phyloP scores from a whole-genome alignment of 92 coral and sea anemone genomes.

The Blastomussa wellsi region DNA sequence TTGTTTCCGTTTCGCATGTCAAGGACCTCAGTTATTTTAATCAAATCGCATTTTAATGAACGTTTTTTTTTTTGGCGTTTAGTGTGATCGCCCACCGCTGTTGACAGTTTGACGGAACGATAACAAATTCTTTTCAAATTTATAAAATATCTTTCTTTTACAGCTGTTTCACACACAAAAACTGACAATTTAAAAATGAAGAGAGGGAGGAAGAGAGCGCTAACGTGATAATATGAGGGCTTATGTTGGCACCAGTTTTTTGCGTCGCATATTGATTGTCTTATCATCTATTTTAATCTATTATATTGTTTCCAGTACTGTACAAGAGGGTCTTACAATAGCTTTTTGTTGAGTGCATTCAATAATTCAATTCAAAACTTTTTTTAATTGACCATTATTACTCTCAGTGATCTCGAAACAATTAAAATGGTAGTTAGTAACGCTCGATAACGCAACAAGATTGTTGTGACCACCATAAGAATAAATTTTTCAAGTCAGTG shows the following conservation, averaged over 20 bases:
- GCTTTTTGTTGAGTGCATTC: neutral
- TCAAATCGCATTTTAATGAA: neutral
- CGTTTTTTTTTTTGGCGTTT: neutral
- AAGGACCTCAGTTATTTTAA: neutral
- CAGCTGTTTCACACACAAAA: neutral
- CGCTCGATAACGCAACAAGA: too few relatives aligned
- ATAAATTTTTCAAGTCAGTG: too few relatives aligned
- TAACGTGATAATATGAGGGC: neutral
- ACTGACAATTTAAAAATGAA: neutral
- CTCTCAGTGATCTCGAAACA: neutral
- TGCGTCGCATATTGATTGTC: too few relatives aligned
- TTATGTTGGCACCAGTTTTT: neutral
- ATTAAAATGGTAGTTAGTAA: too few relatives aligned
- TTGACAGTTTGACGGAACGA: conserved; percentile 14
- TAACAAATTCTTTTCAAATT: conserved; percentile 15
- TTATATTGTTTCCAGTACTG: neutral
- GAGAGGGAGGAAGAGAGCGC: neutral
- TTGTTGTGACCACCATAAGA: too few relatives aligned
- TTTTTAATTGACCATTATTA: neutral
- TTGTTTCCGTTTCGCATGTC: neutral
- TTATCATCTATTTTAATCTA: neutral
- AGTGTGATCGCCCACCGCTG: neutral
- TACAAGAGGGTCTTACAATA: neutral
- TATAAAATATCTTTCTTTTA: neutral
- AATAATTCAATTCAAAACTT: neutral